Evolutionary conservation across 2,888 invertebrate species (phyloP), one percentile per base, ranked within the genome.

Genomic region (Torymus auratus): DNA sequence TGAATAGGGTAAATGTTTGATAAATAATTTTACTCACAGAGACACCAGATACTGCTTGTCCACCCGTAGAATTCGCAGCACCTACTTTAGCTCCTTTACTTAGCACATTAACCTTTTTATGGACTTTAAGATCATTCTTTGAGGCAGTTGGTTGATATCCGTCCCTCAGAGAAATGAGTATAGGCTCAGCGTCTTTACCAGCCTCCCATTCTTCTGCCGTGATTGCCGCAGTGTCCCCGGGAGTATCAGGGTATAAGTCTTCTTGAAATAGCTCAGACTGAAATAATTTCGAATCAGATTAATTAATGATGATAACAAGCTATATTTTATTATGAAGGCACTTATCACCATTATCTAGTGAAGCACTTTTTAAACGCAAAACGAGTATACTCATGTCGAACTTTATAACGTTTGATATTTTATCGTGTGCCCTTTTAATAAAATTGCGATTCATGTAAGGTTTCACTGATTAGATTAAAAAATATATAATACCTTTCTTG

Each of bases 221-320:
- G 83, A 96, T 92, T 14, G 97, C 96, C 7, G 98, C 96, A 83
- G 96, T 96, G 88, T 98, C 97, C 74, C 98, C 97, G 17, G 97
- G 92, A 10, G 99, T 98, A 90, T 98, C 98, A 0, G 99, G 99
- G 91, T 98, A 99, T 84, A 99, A 93, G 92, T 99, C 99, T 91
- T 98, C 98, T 92, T 99, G 99, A 93, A 99, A 99, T 87, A 97
- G 94, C 92, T 98, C 98, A 83, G 98, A 98, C 94, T 94, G 89
- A 53, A 80, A 82, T 15, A 67, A 56, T 56, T 56, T 53, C 53
- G n/a, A 1, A 28, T 60, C 5, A 62, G 13, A 68, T 73, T 1
- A 62, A 50, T 67, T 58, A 50, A 17, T 50, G 28, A 11, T 56
- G 50, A 14, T 60, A 15, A 53, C 5, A 61, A 50, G 13, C 5